A percentile compares a stretch with the other conserved stretches of the same genome.
Evolutionary conservation across 2,888 invertebrate genomes (phyloP).

Genomic region (Drosophila eohydei): DNA sequence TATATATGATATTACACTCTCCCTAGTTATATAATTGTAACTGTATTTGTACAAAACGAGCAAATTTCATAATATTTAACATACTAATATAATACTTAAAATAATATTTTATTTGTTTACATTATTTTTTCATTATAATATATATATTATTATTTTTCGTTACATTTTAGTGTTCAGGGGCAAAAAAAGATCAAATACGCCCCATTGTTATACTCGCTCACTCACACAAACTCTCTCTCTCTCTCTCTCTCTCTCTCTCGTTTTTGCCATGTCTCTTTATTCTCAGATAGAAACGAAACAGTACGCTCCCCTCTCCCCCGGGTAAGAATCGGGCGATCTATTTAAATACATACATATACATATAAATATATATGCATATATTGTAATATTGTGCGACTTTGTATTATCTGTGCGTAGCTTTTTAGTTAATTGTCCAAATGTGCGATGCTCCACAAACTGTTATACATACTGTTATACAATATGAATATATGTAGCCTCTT

Average conservation of each 20-base stretch:
- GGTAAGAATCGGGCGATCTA: constrained; percentile 62
- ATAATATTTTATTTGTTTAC: constrained; percentile 30
- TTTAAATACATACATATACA: constrained; percentile 25
- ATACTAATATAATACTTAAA: constrained; percentile 38
- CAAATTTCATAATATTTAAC: constrained; percentile 27
- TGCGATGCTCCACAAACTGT: constrained; percentile 64
- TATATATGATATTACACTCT: constrained; percentile 16
- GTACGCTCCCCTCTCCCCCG: constrained; percentile 45
- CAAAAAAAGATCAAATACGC: constrained; percentile 39
- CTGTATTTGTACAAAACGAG: constrained; percentile 37
- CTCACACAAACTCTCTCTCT: constrained; percentile 28
- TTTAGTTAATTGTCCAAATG: constrained; percentile 59
- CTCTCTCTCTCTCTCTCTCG: constrained; percentile 30
- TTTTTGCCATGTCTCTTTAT: constrained; percentile 48
- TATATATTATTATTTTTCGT: constrained; percentile 43
- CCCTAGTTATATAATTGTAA: constrained; percentile 34
- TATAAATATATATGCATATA: constrained; percentile 18
- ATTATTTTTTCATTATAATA: constrained; percentile 14
- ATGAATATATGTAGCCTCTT: constrained; percentile 45
- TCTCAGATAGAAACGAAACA: constrained; percentile 49
- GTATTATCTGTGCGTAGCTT: constrained; percentile 70
- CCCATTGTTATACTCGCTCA: constrained; percentile 46
- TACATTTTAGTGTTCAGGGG: constrained; percentile 55
- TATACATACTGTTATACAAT: constrained; percentile 49
- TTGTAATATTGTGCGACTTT: constrained; percentile 41